Conservation (phyloP, 2,113 vertebrate genomes). For the Pomatostomus ruficeps region DNA sequence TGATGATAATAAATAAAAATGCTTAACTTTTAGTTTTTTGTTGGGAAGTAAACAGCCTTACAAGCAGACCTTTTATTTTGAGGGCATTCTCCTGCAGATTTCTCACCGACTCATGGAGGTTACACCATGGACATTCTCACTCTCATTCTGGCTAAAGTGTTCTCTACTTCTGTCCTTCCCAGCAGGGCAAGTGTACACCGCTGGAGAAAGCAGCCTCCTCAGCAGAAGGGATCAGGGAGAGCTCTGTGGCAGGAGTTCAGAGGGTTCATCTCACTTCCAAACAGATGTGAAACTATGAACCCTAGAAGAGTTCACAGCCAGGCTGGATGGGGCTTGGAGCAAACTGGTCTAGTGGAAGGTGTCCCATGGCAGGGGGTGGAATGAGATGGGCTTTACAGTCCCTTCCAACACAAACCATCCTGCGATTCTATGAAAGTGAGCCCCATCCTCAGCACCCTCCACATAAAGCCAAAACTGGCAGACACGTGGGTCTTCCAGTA, state of each 20-base stretch:
- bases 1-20: not conserved
- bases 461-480: not conserved
- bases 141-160: not conserved
- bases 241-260: not conserved
- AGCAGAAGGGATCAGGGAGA: fast-evolving
- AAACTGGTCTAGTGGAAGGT: not conserved
- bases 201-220: not conserved
- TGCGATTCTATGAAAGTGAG: not conserved
- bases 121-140: not conserved
- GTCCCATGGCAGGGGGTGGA: not conserved
- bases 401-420: not conserved
- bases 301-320: not conserved
- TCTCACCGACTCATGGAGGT: fast-evolving
- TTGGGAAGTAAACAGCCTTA: not conserved
- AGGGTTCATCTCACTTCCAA: not conserved
- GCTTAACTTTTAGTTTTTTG: not conserved
- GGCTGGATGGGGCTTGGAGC: not conserved
- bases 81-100: not conserved
- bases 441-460: not conserved
- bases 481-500: not conserved
- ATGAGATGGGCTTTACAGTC: not conserved
- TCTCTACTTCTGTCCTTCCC: not conserved
- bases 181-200: fast-evolving
- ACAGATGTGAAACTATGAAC: not conserved
- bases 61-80: not conserved